Evolutionary conservation across 2,113 vertebrate species (phyloP).

Genomic region (Odontophorus gujanensis): DNA sequence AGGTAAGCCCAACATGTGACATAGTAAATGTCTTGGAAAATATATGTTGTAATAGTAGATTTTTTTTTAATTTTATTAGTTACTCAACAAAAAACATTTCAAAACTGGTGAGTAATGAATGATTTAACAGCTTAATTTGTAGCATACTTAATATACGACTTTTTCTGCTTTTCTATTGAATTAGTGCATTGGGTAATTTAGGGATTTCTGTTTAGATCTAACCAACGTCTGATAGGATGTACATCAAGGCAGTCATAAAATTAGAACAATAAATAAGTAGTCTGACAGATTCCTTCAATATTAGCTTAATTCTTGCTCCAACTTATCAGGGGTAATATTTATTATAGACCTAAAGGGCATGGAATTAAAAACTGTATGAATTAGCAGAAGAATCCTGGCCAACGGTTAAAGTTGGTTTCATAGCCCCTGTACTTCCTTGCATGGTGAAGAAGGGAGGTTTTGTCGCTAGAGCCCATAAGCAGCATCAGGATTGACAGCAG

Average conservation of each 20-base stretch:
- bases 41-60: background rate
- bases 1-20: background rate
- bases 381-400: background rate
- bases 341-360: constrained; percentile 32
- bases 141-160: background rate
- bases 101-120: constrained; percentile 16
- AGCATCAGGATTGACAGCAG: background rate
- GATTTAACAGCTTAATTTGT: constrained; percentile 33
- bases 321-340: constrained; percentile 31
- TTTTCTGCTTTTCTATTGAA: constrained; percentile 21
- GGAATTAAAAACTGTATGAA: constrained; percentile 10
- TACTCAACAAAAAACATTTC: constrained; percentile 33
- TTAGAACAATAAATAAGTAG: constrained; percentile 54
- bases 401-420: background rate
- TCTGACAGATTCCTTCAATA: constrained; percentile 49
- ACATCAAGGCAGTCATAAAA: constrained; percentile 46
- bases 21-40: background rate
- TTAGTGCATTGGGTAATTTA: constrained; percentile 14
- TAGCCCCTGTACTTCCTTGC: background rate
- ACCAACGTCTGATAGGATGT: constrained; percentile 6
- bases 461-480: background rate
- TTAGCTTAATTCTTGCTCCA: constrained; percentile 31
- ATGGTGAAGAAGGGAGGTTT: background rate
- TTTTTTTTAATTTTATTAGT: background rate
- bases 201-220: constrained; percentile 27